Evolutionary conservation across 2,888 invertebrate species (phyloP), one percentile per base, ranked within the genome.

Genomic region (Herminia tarsipennalis): DNA sequence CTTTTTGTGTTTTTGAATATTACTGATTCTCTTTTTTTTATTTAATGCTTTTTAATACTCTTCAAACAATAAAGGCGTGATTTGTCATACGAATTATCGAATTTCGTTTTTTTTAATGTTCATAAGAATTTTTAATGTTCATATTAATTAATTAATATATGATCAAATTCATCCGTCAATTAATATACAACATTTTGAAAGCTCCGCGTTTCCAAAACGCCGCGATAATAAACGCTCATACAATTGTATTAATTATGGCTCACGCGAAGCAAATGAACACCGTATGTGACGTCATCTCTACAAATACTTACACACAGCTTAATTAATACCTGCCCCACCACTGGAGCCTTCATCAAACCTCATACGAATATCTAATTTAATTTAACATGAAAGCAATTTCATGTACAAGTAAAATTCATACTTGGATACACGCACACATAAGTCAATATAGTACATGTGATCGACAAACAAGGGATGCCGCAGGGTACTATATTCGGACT

Each of bases 311-410:
- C 49, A 64, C 12, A 43, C 12, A 34, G 40, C 49, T 58, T 70
- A 71, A 78, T 75, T 75, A 73, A 73, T 74, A 73, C 73, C 77
- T 75, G 69, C 66, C 65, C 48, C 33, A 32, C 22, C 37, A 42
- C 16, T 52, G 27, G 29, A 50, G 70, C 75, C 75, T 75, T 76
- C 76, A 73, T 78, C 78, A 78, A 81, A 78, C 73, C 77, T 75
- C 76, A 79, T 78, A 80, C 80, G 82, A 82, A 83, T 81, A 80
- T 76, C 70, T 81, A 83, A 86, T 86, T 86, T 78, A 83, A 87
- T 86, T 81, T 74, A 66, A 77, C 80, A 81, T 77, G 79, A 85
- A 84, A 87, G 85, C 85, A 79, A 84, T 86, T 85, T 83, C 79
- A 72, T 83, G 81, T 81, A 76, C 64, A 68, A 71, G 73, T 77